A percentile compares a stretch with the other conserved stretches of the same genome.
Evolutionary conservation across 1,140 invertebrate genomes (phyloP).

Genomic region (Drosophila chauvacae): DNA sequence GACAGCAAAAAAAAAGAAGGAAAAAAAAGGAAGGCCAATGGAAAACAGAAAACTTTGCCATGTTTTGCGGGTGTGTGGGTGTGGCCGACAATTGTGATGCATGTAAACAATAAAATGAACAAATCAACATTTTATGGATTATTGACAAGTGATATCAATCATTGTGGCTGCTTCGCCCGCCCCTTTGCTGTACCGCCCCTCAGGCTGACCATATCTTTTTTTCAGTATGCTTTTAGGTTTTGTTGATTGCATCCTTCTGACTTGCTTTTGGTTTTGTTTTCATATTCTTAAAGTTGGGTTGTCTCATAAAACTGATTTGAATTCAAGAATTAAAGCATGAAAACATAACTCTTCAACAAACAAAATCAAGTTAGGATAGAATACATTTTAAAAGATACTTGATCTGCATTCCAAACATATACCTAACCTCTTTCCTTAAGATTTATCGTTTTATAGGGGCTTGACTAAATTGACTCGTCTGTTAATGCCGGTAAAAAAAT

Average conservation of each 20-base stretch:
- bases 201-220: slow-evolving; percentile 24
- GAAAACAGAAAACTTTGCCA: slow-evolving; percentile 23
- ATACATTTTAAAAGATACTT: not conserved
- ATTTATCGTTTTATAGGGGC: not conserved
- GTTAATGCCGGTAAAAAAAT: too few relatives aligned
- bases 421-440: not conserved
- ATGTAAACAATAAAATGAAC: slow-evolving; percentile 80
- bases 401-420: not conserved
- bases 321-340: not conserved
- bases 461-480: too few relatives aligned
- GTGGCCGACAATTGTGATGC: slow-evolving; percentile 61
- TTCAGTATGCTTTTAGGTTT: slow-evolving; percentile 24
- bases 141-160: slow-evolving; percentile 81
- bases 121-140: slow-evolving; percentile 82
- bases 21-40: slow-evolving; percentile 17
- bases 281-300: slow-evolving; percentile 18
- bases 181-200: slow-evolving; percentile 1
- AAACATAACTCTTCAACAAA: not conserved
- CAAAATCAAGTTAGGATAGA: not conserved
- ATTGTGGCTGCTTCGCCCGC: slow-evolving; percentile 27
- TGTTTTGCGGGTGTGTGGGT: slow-evolving; percentile 26
- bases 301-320: not conserved
- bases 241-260: slow-evolving; percentile 18
- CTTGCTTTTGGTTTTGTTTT: slow-evolving; percentile 2
- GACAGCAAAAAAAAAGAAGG: slow-evolving; percentile 18